Evolutionary conservation across 2,113 vertebrate genomes (phyloP).

Genomic region (Chloropsis hardwickii): DNA sequence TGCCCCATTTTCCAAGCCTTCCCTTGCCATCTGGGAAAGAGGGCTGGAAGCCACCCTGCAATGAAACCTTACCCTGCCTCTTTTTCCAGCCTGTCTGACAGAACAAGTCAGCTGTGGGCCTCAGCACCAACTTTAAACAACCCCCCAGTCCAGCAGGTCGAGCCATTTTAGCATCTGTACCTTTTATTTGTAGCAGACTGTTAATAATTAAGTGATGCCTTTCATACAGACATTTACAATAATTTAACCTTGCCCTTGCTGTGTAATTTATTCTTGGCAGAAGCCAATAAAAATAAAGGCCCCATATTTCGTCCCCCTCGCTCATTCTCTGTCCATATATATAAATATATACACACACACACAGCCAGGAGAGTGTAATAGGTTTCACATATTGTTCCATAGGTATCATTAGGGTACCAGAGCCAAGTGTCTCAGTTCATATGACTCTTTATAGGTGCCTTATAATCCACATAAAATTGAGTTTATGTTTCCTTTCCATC

Average conservation of each 20-base stretch:
- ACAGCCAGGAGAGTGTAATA: constrained; percentile 51
- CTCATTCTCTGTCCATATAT: constrained; percentile 3
- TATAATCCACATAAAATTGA: constrained; percentile 64
- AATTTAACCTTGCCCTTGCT: constrained; percentile 64
- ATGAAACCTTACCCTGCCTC: constrained; percentile 49
- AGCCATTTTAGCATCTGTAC: constrained; percentile 54
- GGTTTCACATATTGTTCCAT: constrained; percentile 69
- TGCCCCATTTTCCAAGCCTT: neutral
- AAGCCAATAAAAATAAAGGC: constrained; percentile 70
- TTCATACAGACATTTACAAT: constrained; percentile 68
- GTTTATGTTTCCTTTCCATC: constrained; percentile 54
- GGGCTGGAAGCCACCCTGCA: neutral
- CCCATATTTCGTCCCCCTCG: constrained; percentile 19
- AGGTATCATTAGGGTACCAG: constrained; percentile 54
- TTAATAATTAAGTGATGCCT: constrained; percentile 70
- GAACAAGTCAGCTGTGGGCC: constrained; percentile 55
- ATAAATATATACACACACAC: constrained; percentile 7
- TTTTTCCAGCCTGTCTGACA: constrained; percentile 44
- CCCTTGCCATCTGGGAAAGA: constrained; percentile 33
- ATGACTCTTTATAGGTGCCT: constrained; percentile 62
- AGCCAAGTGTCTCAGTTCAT: constrained; percentile 69
- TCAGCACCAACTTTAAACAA: constrained; percentile 31
- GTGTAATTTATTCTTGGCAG: constrained; percentile 61
- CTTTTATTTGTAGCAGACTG: constrained; percentile 63
- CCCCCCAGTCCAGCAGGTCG: constrained; percentile 30